These are phyloP conservation scores for Calliphora vomitoria DNA, from an alignment of 2,888 invertebrate genomes.

Conservation along the genomic window DNA sequence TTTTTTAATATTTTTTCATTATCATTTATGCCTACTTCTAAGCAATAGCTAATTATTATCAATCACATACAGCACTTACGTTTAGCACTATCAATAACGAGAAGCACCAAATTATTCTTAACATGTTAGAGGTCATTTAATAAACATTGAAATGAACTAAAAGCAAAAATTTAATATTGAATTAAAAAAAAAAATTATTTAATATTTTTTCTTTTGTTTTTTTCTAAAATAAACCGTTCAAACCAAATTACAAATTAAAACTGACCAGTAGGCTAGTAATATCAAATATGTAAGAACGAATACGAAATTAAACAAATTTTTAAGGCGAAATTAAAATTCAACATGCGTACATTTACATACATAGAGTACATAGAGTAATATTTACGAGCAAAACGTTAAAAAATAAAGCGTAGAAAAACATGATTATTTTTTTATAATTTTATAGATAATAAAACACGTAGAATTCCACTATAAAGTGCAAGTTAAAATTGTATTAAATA, in stretches of 20 bases:
- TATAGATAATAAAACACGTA: constrained; percentile 20
- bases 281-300: constrained; percentile 48
- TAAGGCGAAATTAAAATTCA: constrained; percentile 64
- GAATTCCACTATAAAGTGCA: constrained; percentile 24
- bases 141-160: constrained; percentile 51
- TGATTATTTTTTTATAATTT: constrained; percentile 17
- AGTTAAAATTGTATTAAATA: constrained; percentile 7
- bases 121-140: constrained; percentile 69
- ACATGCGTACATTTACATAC: constrained; percentile 55
- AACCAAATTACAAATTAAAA: constrained; percentile 64
- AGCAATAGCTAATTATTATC: not conserved
- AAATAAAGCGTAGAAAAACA: constrained; percentile 54
- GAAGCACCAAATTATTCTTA: constrained; percentile 62
- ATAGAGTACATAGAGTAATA: not conserved
- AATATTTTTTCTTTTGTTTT: not conserved
- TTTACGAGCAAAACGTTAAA: constrained; percentile 10
- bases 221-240: constrained; percentile 60
- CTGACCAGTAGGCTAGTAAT: constrained; percentile 46
- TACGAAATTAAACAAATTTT: constrained; percentile 15
- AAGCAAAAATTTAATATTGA: constrained; percentile 27
- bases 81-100: constrained; percentile 53
- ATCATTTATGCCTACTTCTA: not conserved
- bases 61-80: constrained; percentile 49
- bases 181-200: constrained; percentile 7
- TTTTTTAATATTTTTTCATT: not conserved